Evolutionary conservation across 1,140 invertebrate species (phyloP).

Genomic region (Chionoecetes opilio): DNA sequence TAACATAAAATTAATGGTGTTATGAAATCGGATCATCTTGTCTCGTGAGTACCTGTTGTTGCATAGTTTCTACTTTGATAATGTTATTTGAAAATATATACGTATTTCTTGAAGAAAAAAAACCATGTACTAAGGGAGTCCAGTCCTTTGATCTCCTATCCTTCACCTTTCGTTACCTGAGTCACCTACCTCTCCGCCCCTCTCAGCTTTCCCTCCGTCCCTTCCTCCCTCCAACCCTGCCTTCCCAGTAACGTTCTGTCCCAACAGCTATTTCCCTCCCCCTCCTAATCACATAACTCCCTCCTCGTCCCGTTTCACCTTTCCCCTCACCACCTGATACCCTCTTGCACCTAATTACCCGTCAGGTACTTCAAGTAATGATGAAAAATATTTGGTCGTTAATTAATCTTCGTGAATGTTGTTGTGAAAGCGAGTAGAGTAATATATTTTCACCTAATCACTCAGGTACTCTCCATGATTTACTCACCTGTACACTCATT

Average conservation of each 20-base stretch:
- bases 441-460: not conserved
- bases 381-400: not conserved
- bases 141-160: no score
- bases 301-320: not conserved
- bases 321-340: not conserved
- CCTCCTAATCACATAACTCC: not conserved
- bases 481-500: not conserved
- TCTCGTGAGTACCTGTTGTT: no score
- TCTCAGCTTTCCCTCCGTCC: not conserved
- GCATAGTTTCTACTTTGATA: no score
- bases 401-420: no score
- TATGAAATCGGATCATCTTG: no score
- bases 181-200: not conserved
- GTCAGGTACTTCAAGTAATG: not conserved
- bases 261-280: not conserved
- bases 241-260: not conserved
- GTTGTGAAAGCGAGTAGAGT: not conserved
- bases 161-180: slow-evolving; percentile 27
- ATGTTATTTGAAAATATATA: no score
- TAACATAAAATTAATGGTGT: not conserved
- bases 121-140: no score
- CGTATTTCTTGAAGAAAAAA: no score
- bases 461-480: not conserved
- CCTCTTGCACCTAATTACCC: not conserved
- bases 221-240: not conserved